A percentile compares a stretch with the other conserved stretches of the same genome.
phyloP scores from a whole-genome alignment of 92 coral and sea anemone genomes.

The Epizoanthus rinbou region DNA sequence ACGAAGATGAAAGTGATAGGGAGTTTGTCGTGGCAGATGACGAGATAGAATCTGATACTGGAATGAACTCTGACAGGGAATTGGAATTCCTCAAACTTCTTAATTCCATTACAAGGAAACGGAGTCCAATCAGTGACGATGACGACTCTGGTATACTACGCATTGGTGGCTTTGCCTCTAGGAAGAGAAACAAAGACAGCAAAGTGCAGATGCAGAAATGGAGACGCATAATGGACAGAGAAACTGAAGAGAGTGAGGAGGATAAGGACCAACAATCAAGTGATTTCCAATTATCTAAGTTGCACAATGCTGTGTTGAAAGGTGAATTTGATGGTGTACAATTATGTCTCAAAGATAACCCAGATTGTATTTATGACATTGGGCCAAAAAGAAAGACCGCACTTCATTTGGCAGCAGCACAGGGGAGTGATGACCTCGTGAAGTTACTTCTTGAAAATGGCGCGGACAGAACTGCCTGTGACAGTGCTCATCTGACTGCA shows the following conservation, averaged over 20 bases:
- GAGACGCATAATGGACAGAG: slow-evolving; percentile 69
- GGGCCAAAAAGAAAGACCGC: slow-evolving; percentile 79
- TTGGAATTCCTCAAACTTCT: slow-evolving; percentile 69
- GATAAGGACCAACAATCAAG: slow-evolving; percentile 37
- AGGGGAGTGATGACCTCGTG: slow-evolving; percentile 69
- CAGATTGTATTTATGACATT: slow-evolving; percentile 63
- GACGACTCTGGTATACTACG: background rate
- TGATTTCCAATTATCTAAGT: slow-evolving; percentile 11
- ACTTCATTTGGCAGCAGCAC: slow-evolving; percentile 77
- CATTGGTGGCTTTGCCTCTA: slow-evolving; percentile 26
- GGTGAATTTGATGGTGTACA: slow-evolving; percentile 54
- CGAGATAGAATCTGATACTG: slow-evolving; percentile 70
- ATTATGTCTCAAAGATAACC: slow-evolving; percentile 50
- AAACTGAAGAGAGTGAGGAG: slow-evolving; percentile 62
- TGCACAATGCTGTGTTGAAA: slow-evolving; percentile 65
- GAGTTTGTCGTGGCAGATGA: slow-evolving; percentile 82
- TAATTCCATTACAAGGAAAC: slow-evolving; percentile 54
- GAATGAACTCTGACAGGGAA: slow-evolving; percentile 72
- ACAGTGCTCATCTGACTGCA: slow-evolving; percentile 73
- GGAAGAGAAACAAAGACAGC: slow-evolving; percentile 33
- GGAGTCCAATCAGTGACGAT: background rate
- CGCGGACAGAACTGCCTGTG: slow-evolving; percentile 73
- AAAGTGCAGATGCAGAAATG: slow-evolving; percentile 50
- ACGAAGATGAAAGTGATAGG: slow-evolving; percentile 76
- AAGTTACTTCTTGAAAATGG: slow-evolving; percentile 64